Percentiles rank a stretch among this genome's conserved stretches.
Conservation (phyloP, 2,113 vertebrate genomes). For the Thunnus maccoyii region DNA sequence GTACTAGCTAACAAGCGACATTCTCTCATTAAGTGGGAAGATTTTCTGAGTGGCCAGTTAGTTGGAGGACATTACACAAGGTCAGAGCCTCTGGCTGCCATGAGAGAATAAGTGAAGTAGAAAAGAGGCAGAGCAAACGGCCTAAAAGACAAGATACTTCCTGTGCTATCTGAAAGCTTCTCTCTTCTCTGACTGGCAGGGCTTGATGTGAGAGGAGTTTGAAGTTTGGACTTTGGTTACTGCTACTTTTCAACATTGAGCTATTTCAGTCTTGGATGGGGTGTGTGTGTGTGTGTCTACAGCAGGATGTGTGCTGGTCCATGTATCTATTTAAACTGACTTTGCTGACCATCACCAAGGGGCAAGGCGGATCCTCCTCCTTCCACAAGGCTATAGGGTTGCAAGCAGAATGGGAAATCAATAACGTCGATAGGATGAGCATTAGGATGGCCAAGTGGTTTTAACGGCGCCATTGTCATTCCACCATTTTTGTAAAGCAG, state of each 20-base stretch:
- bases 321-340: slow-evolving; percentile 63
- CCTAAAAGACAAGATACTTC: slow-evolving; percentile 38
- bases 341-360: slow-evolving; percentile 57
- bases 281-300: neutral
- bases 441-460: slow-evolving; percentile 78
- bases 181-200: slow-evolving; percentile 39
- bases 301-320: neutral
- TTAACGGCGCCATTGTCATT: slow-evolving; percentile 76
- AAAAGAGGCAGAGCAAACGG: slow-evolving; percentile 54
- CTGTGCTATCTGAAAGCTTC: slow-evolving; percentile 40
- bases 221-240: slow-evolving; percentile 58
- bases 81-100: slow-evolving; percentile 59
- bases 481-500: slow-evolving; percentile 67
- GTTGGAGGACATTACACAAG: slow-evolving; percentile 68
- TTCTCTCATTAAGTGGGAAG: slow-evolving; percentile 66
- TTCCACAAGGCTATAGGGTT: slow-evolving; percentile 52
- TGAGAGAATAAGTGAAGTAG: slow-evolving; percentile 45
- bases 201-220: slow-evolving; percentile 60
- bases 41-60: slow-evolving; percentile 69
- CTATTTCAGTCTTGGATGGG: slow-evolving; percentile 28
- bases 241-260: slow-evolving; percentile 50
- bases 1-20: slow-evolving; percentile 58
- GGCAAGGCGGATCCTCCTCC: slow-evolving; percentile 32
- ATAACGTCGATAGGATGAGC: slow-evolving; percentile 79
- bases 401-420: slow-evolving; percentile 81